A percentile compares a stretch with the other conserved stretches of the same genome.
phyloP scores from a whole-genome alignment of 2,113 vertebrate species.

The Mastomys natalensis region DNA sequence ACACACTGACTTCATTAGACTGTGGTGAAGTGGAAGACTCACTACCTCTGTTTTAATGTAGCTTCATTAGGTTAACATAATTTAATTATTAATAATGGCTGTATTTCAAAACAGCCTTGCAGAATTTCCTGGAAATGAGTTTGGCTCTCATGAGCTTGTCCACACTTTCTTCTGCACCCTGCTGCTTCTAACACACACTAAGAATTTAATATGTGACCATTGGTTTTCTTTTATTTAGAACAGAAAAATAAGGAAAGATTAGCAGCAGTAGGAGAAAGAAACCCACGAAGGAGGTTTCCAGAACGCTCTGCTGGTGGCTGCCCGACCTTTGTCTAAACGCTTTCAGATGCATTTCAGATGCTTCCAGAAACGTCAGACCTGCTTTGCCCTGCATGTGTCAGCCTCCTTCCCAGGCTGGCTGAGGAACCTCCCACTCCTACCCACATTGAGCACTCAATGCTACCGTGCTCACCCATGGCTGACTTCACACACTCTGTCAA shows the following conservation, averaged over 20 bases:
- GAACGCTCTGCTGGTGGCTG: background rate
- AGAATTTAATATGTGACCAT: background rate
- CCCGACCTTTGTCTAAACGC: background rate
- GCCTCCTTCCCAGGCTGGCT: background rate
- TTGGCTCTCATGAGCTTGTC: background rate
- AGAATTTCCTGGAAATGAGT: constrained; percentile 15
- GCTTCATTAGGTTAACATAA: constrained; percentile 11
- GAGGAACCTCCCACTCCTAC: background rate
- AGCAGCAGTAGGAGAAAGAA: constrained; percentile 1
- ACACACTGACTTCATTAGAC: background rate
- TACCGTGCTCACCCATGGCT: background rate
- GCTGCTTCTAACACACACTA: background rate
- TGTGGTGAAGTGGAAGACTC: background rate
- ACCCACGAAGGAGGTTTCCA: background rate
- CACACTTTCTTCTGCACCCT: background rate
- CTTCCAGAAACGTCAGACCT: background rate
- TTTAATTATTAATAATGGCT: constrained; percentile 9
- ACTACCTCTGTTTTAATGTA: background rate
- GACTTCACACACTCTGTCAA: constrained; percentile 45
- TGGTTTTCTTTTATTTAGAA: background rate
- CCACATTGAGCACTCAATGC: background rate
- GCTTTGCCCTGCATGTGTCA: constrained; percentile 50
- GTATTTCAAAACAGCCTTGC: background rate
- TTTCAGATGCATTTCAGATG: constrained; percentile 39
- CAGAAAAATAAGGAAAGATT: background rate